A percentile compares a stretch with the other conserved stretches of the same genome.
These are phyloP conservation scores for Leucania comma DNA, from an alignment of 2,888 invertebrate species.

Conservation along the genomic window DNA sequence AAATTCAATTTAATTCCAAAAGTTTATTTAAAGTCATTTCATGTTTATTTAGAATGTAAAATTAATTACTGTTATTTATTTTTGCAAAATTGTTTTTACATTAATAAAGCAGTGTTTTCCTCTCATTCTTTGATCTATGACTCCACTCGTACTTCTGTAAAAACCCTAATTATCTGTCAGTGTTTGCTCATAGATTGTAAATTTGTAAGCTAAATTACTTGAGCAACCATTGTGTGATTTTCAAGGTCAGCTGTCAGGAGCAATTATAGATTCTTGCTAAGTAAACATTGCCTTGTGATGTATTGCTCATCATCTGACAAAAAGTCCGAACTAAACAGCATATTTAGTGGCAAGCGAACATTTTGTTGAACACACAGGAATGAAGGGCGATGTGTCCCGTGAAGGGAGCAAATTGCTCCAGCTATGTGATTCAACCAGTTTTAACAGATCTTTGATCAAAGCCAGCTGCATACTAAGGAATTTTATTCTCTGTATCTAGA, in stretches of 20 bases:
- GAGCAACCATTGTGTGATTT: conserved; percentile 40
- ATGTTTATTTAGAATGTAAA: not conserved
- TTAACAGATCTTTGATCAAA: conserved; percentile 48
- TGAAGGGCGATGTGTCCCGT: conserved; percentile 21
- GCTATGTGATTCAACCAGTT: conserved; percentile 52
- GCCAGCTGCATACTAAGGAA: not conserved
- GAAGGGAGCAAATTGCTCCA: conserved; percentile 42
- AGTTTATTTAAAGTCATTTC: not conserved
- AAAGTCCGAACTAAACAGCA: conserved; percentile 44
- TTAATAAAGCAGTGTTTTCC: not conserved
- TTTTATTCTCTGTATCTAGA: not conserved
- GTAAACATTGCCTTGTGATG: conserved; percentile 40
- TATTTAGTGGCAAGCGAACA: conserved; percentile 27
- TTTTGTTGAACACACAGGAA: conserved; percentile 7
- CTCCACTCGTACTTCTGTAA: not conserved
- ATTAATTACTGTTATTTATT: conserved; percentile 4
- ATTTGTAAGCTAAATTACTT: conserved; percentile 42
- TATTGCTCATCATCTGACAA: conserved; percentile 34
- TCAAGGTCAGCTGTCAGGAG: conserved; percentile 48
- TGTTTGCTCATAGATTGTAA: conserved; percentile 41
- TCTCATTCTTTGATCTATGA: not conserved
- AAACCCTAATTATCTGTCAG: conserved; percentile 24
- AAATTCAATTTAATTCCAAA: not conserved
- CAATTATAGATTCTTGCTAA: conserved; percentile 46
- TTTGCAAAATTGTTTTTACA: not conserved